Base-by-base conservation (phyloP, 2,797 vertebrate species). In the Heteromormyrus szaboi region DNA sequence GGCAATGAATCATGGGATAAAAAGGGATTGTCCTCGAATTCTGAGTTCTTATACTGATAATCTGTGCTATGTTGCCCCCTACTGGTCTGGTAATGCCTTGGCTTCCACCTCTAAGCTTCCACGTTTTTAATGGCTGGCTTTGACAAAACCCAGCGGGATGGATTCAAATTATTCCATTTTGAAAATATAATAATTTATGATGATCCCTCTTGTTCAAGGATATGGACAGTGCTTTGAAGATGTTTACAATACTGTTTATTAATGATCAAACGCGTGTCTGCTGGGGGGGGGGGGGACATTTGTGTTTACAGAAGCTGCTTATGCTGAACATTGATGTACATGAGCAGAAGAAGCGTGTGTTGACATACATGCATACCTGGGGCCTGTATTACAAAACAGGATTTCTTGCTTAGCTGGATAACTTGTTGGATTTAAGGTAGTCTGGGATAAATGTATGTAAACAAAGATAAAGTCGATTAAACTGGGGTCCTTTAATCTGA, bases 271-370 rank as follows among this genome's bases (percentile, higher is more conserved):
- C 53, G 33, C 12, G 79, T 62, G 72, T 89, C 72, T 62, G 68
- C n/a, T n/a, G 50, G 14, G 51, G 51, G 14, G 8, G 48, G 48
- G 11, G 29, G 51, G 51, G 3, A 25, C 62, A 76, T 50, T 86
- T 81, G 29, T 89, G 85, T 89, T 89, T 87, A 84, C 89, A 86
- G 25, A 89, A 59, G 85, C 68, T 81, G 41, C 53, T 87, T 89
- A 50, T 87, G 81, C 53, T 54, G 62, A 72, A 83, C 53, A 72
- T 33, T 83, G 59, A 51, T 11, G 37, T 53, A 54, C 48, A 65
- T 86, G 46, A 65, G 29, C 56, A 56, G 48, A 86, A 65, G 46
- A 72, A 86, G 25, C 19, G 1, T 79, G 17, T 88, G 79, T 83
- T 81, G 56, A 81, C 87, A 56, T 88, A 48, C 87, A 81, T 72